Evolutionary conservation across 2,888 invertebrate genomes (phyloP).

Genomic region (Entomobrya multifasciata): DNA sequence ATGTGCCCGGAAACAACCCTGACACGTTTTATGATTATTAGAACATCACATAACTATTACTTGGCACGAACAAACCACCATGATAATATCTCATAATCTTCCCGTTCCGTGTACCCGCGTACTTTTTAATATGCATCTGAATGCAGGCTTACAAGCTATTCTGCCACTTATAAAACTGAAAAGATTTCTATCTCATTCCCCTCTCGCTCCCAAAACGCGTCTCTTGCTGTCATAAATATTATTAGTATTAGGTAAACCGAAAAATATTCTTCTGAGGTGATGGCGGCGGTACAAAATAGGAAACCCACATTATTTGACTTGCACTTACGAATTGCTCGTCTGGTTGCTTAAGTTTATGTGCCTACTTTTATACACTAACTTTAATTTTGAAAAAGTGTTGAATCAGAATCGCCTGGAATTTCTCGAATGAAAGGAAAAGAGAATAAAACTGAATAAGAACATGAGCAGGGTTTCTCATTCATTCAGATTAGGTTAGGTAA

Average conservation of each 20-base stretch:
- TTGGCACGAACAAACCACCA: conserved; percentile 68
- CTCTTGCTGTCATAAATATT: conserved; percentile 41
- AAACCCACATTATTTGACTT: conserved; percentile 9
- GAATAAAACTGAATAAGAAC: too few species aligned
- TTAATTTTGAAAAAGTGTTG: conserved; percentile 19
- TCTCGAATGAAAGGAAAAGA: conserved; percentile 23
- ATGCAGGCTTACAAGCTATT: too few species aligned
- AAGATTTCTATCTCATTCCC: conserved; percentile 45
- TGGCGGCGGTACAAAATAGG: too few species aligned
- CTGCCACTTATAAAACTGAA: background rate
- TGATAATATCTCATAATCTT: conserved; percentile 68
- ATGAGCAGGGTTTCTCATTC: too few species aligned
- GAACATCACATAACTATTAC: conserved; percentile 75
- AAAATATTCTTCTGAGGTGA: background rate
- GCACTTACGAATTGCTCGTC: conserved; percentile 14
- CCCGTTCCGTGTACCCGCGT: conserved; percentile 3
- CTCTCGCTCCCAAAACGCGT: background rate
- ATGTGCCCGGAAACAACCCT: conserved; percentile 29
- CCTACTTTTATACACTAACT: too few species aligned
- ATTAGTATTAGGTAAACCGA: conserved; percentile 42
- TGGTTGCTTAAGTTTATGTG: too few species aligned
- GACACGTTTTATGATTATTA: conserved; percentile 77
- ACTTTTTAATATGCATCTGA: conserved; percentile 56
- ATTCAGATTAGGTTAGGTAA: too few species aligned
- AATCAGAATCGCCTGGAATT: conserved; percentile 34